phyloP scores from a whole-genome alignment of 1,140 invertebrate species.

The Leptestheria dahalacensis region DNA sequence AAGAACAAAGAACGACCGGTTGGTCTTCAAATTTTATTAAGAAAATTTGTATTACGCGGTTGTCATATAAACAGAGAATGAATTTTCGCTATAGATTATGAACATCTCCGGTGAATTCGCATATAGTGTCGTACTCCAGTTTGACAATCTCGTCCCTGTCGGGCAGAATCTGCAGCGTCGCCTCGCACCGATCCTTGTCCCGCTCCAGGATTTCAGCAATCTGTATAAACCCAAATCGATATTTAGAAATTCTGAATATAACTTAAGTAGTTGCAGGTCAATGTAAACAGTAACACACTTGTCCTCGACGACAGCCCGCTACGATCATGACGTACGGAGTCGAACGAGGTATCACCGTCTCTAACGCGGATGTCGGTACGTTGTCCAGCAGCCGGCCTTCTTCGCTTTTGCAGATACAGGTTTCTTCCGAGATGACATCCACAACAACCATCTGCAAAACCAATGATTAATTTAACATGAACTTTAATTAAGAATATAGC shows the following conservation, averaged over 20 bases:
- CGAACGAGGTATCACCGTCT: slow-evolving; percentile 30
- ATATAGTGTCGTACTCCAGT: slow-evolving; percentile 14
- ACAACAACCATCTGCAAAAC: slow-evolving; percentile 26
- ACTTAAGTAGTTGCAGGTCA: too few relatives aligned
- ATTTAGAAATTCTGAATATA: background rate
- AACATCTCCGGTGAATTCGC: slow-evolving; percentile 16
- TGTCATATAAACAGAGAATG: background rate
- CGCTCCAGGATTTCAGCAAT: slow-evolving; percentile 10
- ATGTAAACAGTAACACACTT: slow-evolving; percentile 24
- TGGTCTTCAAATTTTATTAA: background rate
- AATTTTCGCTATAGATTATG: background rate
- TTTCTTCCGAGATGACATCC: slow-evolving; percentile 26
- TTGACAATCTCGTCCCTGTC: slow-evolving; percentile 15
- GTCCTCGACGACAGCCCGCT: slow-evolving; percentile 26
- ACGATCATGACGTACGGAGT: slow-evolving; percentile 27
- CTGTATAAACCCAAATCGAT: background rate
- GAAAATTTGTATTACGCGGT: too few relatives aligned
- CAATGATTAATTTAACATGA: slow-evolving; percentile 3
- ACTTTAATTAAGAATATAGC: too few relatives aligned
- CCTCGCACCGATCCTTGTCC: slow-evolving; percentile 13
- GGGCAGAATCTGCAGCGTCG: slow-evolving; percentile 16
- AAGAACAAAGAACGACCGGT: too few relatives aligned
- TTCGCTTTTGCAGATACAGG: slow-evolving; percentile 28
- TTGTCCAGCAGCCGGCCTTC: slow-evolving; percentile 27
- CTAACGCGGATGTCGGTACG: slow-evolving; percentile 25